Conservation (phyloP, 2,797 vertebrate genomes). For the Schizothorax lantsangensis region DNA sequence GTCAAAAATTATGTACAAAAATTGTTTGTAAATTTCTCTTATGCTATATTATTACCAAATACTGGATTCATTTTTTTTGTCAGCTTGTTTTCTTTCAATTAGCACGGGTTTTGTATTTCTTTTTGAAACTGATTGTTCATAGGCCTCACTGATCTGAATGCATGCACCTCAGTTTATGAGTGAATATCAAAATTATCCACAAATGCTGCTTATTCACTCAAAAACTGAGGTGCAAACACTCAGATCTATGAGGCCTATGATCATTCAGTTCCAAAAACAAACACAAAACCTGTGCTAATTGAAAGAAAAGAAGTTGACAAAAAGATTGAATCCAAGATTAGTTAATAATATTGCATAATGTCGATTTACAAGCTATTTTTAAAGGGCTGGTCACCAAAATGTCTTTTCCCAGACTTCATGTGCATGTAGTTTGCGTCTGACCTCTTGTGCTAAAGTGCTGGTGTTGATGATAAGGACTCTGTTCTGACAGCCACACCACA, state of each 20-base stretch:
- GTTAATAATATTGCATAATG: neutral
- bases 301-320: neutral
- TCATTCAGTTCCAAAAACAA: too few relatives aligned
- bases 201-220: neutral
- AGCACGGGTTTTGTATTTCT: too few relatives aligned
- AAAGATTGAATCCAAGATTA: neutral
- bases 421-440: conserved; percentile 59
- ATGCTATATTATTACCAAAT: neutral
- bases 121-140: neutral
- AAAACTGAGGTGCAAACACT: neutral
- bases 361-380: neutral
- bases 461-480: conserved; percentile 90
- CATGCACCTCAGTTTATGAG: neutral
- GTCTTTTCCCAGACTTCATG: neutral
- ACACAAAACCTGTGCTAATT: too few relatives aligned
- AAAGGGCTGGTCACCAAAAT: neutral
- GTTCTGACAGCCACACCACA: conserved; percentile 98
- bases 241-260: neutral
- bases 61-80: neutral
- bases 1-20: neutral
- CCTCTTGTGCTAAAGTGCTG: conserved; percentile 88
- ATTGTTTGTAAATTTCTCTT: too few relatives aligned
- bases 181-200: neutral
- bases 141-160: neutral
- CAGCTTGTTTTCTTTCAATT: neutral